These are phyloP conservation scores for Spilarctia lutea DNA, from an alignment of 2,888 invertebrate genomes.

Conservation along the genomic window DNA sequence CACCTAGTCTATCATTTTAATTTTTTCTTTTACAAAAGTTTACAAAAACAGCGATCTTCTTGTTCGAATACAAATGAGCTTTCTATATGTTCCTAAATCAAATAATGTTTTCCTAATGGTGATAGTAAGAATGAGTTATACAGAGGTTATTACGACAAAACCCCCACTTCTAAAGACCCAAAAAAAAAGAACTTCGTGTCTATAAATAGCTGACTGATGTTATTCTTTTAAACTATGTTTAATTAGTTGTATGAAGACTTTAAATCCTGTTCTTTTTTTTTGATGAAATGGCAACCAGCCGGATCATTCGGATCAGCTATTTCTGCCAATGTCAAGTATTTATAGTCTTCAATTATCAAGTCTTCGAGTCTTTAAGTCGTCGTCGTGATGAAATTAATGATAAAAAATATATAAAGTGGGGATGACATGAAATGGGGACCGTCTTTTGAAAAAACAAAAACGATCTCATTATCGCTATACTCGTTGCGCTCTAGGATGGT, in stretches of 20 bases:
- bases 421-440: too few relatives aligned
- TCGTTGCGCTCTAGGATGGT: too few relatives aligned
- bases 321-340: too few relatives aligned
- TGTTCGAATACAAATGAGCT: not conserved
- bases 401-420: too few relatives aligned
- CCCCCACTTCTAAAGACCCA: not conserved
- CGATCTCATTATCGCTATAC: too few relatives aligned
- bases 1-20: not conserved
- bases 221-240: not conserved
- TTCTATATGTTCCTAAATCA: not conserved
- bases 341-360: too few relatives aligned
- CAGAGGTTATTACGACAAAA: not conserved
- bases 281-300: too few relatives aligned
- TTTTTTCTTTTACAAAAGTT: not conserved
- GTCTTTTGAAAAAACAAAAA: too few relatives aligned
- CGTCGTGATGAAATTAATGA: too few relatives aligned
- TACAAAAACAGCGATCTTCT: not conserved
- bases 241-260: not conserved
- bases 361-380: too few relatives aligned
- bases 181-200: not conserved
- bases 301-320: too few relatives aligned
- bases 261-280: not conserved
- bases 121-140: not conserved
- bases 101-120: not conserved
- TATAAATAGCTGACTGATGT: not conserved